Conservation (phyloP, 2,888 invertebrate species). For the Netelia melanura region DNA sequence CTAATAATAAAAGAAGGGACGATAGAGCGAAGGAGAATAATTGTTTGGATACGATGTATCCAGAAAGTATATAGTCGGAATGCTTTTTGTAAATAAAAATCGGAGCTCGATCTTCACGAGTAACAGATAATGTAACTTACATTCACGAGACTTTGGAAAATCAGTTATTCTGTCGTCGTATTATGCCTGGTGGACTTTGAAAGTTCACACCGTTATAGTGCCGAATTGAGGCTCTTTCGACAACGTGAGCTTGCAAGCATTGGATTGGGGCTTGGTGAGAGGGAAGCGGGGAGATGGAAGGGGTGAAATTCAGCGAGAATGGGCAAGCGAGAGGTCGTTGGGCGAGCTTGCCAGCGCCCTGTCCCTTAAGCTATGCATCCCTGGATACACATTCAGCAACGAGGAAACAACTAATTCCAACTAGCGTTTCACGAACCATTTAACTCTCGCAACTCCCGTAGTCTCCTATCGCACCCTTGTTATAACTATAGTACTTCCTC, state of each 20-base stretch:
- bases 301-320: conserved; percentile 6
- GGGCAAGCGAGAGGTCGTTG: not conserved
- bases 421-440: conserved; percentile 82
- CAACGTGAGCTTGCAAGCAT: conserved; percentile 2
- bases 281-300: not conserved
- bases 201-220: not conserved
- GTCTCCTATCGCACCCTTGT: conserved; percentile 80
- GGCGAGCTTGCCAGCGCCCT: conserved; percentile 25
- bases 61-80: too few relatives aligned
- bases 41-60: too few relatives aligned
- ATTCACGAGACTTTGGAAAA: not conserved
- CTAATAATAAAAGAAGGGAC: too few relatives aligned
- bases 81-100: not conserved
- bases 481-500: conserved; percentile 79
- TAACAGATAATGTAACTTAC: not conserved
- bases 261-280: not conserved
- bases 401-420: conserved; percentile 83
- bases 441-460: conserved; percentile 80
- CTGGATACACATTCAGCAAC: conserved; percentile 68
- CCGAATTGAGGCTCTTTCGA: not conserved
- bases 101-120: not conserved
- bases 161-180: not conserved
- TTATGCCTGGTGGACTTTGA: conserved; percentile 5
- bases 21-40: too few relatives aligned
- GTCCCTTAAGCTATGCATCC: conserved; percentile 43